Evolutionary conservation across 2,888 invertebrate species (phyloP).

Genomic region (Melangyna quadrimaculata): DNA sequence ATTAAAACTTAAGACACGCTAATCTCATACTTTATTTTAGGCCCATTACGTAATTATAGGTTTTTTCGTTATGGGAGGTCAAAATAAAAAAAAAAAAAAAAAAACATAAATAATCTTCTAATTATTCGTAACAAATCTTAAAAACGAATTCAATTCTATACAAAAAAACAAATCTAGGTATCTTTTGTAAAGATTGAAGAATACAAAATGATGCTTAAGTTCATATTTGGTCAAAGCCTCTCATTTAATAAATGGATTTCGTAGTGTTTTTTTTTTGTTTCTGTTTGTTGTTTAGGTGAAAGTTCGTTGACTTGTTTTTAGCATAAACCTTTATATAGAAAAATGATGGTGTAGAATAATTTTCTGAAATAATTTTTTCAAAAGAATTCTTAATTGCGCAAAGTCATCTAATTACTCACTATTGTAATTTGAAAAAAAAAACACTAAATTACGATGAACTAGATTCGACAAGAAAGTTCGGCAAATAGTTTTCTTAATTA

Average conservation of each 20-base stretch:
- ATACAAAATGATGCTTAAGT: background rate
- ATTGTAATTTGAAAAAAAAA: background rate
- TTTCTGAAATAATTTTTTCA: background rate
- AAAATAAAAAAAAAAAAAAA: background rate
- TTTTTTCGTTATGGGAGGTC: conserved; percentile 4
- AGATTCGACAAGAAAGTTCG: background rate
- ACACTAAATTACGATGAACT: background rate
- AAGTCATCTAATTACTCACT: conserved; percentile 16
- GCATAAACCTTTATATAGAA: background rate
- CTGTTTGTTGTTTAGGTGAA: conserved; percentile 15
- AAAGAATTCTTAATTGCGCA: conserved; percentile 46
- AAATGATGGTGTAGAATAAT: background rate
- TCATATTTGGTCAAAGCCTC: background rate
- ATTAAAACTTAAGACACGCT: conserved; percentile 32
- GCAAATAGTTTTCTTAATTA: conserved; percentile 10
- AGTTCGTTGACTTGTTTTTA: conserved; percentile 53
- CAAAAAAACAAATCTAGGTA: conserved; percentile 16
- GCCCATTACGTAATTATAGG: conserved; percentile 31
- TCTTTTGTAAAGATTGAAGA: conserved; percentile 3
- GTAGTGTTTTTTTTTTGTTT: background rate
- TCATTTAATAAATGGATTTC: background rate
- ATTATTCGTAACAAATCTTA: conserved; percentile 37
- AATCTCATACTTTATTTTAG: conserved; percentile 9
- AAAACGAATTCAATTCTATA: background rate
- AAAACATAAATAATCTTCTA: conserved; percentile 32